Base-by-base conservation (phyloP, 2,888 invertebrate species). In the Artemia sinica region DNA sequence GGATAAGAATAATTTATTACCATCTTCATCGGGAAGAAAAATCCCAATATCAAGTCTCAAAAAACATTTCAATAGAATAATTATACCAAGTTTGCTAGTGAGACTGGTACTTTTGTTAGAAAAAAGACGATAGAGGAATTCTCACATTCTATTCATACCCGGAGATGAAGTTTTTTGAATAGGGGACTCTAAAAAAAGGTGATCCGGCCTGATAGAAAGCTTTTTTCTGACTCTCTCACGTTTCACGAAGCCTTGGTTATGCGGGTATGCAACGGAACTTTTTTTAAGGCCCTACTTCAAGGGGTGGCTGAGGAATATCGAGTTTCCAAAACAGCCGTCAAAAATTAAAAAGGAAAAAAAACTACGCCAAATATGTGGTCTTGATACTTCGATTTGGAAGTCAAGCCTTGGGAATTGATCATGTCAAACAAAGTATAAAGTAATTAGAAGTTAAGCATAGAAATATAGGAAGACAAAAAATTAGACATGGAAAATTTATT, bases 41-140 rank as follows among this genome's bases (percentile, higher is more conserved):
- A 58, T 14, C 14, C 58, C 58, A n/a, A 18, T 58, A 58, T 58
- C 58, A 10, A n/a, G 18, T 58, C 58, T n/a, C 14, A 58, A 58
- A 58, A 58, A 58, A 58, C 58, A 58, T 58, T 58, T 58, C 58
- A 58, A 58, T 58, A 58, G 58, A 58, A 58, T 58, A 58, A 58
- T 58, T 58, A 58, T 58, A 58, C 58, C 18, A 58, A n/a, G n/a
- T 14, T n/a, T 18, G n/a, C 58, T 14, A 14, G 18, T 9, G 58
- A 58, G 58, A 58, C 14, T 58, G 58, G 58, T 58, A 58, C 58
- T 58, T 58, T 58, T 58, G 58, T 58, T 18, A 58, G 18, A 58
- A 58, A 58, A 9, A 8, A 28, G 28, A 28, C 28, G 28, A 28
- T 28, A 28, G 28, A 28, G 28, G 28, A 28, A 28, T 28, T 28